A percentile compares a stretch with the other conserved stretches of the same genome.
Conservation (phyloP, 1,140 invertebrate species). For the Arion vulgaris region DNA sequence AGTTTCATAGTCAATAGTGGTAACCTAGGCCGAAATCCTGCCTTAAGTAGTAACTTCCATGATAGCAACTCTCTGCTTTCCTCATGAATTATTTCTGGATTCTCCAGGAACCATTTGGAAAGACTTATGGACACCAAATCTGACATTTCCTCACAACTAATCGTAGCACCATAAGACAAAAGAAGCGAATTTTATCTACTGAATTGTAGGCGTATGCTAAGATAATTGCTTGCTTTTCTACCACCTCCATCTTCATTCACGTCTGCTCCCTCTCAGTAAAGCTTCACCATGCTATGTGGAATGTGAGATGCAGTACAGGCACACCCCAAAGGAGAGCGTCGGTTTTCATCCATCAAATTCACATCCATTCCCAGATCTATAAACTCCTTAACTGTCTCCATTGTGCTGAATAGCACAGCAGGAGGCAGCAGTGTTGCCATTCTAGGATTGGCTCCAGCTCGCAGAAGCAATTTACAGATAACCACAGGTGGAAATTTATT, state of each 20-base stretch:
- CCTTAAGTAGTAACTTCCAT: constrained; percentile 61
- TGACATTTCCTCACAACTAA: constrained; percentile 64
- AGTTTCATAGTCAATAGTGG: constrained; percentile 55
- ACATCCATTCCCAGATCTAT: constrained; percentile 64
- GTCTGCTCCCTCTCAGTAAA: constrained; percentile 66
- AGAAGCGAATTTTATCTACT: constrained; percentile 64
- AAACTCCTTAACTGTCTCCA: constrained; percentile 58
- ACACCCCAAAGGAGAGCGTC: constrained; percentile 61
- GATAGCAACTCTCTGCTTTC: constrained; percentile 62
- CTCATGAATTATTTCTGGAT: constrained; percentile 62
- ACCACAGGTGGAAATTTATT: constrained; percentile 59
- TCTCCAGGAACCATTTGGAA: constrained; percentile 65
- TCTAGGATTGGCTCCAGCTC: constrained; percentile 56
- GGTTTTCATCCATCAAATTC: constrained; percentile 65
- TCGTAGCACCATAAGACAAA: constrained; percentile 61
- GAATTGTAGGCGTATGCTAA: constrained; percentile 68
- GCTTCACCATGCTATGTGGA: constrained; percentile 52
- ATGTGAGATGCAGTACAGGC: constrained; percentile 60
- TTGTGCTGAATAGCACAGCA: constrained; percentile 61
- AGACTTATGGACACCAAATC: constrained; percentile 63
- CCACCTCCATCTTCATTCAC: constrained; percentile 64
- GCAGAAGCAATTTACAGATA: constrained; percentile 61
- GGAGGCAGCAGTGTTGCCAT: constrained; percentile 63
- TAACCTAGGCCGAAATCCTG: constrained; percentile 58
- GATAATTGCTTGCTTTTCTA: constrained; percentile 65